Conservation (phyloP, 2,797 vertebrate genomes). For the Ispidina picta region DNA sequence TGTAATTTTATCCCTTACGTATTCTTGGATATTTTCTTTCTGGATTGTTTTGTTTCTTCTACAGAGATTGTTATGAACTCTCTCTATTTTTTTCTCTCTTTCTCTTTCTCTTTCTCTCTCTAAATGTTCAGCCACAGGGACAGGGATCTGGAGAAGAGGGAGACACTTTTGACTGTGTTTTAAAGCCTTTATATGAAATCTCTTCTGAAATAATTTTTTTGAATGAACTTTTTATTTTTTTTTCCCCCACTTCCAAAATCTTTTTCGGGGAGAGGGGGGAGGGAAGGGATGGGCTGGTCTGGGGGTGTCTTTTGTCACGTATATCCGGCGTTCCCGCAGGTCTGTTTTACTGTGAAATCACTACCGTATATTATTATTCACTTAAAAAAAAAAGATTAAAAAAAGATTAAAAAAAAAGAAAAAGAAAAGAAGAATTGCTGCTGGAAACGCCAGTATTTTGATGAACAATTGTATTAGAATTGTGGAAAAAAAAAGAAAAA, state of each 20-base stretch:
- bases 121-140: constrained; percentile 60
- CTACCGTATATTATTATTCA: constrained; percentile 63
- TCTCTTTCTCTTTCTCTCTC: constrained; percentile 34
- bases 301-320: neutral
- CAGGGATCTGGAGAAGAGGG: constrained; percentile 37
- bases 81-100: constrained; percentile 35
- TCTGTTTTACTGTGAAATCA: constrained; percentile 77
- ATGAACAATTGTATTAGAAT: constrained; percentile 62
- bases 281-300: too few species aligned
- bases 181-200: constrained; percentile 58
- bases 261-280: neutral
- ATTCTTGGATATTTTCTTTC: constrained; percentile 76
- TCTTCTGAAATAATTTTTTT: constrained; percentile 57
- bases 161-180: neutral
- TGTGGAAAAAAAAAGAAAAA: neutral
- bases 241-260: neutral
- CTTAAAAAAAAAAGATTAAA: neutral
- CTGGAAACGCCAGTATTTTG: constrained; percentile 60
- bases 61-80: constrained; percentile 77
- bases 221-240: constrained; percentile 22
- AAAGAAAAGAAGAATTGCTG: neutral
- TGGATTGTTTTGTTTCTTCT: constrained; percentile 71
- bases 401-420: neutral
- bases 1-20: constrained; percentile 94
- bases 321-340: constrained; percentile 43